Evolutionary conservation across 2,888 invertebrate genomes (phyloP), one percentile per base, ranked within the genome.

Genomic region (Yponomeuta evonymella): DNA sequence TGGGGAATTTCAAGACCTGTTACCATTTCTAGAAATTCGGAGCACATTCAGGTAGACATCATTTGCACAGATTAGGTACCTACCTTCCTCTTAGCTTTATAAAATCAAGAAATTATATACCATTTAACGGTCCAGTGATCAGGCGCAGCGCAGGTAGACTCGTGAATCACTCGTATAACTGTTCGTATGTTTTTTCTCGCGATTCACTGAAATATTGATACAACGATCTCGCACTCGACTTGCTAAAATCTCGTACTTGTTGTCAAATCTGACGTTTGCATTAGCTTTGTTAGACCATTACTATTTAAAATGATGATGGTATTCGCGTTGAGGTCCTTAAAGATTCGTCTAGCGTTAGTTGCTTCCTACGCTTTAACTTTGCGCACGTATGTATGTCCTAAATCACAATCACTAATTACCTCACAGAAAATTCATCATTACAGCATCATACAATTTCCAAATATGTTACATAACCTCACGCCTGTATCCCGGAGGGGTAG

Each of bases 111-210:
- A 58, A 12, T 58, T 12, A 58, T 58, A 58, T 2, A 58, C 2
- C 51, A 58, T 79, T 82, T 88, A 90, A 89, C 90, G 90, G 90
- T 89, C 70, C 70, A 29, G 71, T 58, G 58, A 62, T 43, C 69
- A 51, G 15, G 29, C 78, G 78, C 76, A 81, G 29, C 78, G 78
- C 76, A 81, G 83, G 82, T 85, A 84, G 84, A 81, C 79, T 78
- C 79, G 85, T 90, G 89, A 91, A 83, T 90, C 90, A 90, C 80
- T 81, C 79, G 83, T 85, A 82, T 89, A 90, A 90, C 91, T 90
- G 90, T 90, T 83, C 51, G 15, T 58, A 58, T 15, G 73, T 83
- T 83, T 86, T 87, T 88, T 86, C 83, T 78, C 79, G 75, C 84
- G 80, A 84, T 87, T 84, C 84, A 82, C 79, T 75, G 78, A 81